Conservation (phyloP, 2,113 vertebrate species). For the Colius striatus region DNA sequence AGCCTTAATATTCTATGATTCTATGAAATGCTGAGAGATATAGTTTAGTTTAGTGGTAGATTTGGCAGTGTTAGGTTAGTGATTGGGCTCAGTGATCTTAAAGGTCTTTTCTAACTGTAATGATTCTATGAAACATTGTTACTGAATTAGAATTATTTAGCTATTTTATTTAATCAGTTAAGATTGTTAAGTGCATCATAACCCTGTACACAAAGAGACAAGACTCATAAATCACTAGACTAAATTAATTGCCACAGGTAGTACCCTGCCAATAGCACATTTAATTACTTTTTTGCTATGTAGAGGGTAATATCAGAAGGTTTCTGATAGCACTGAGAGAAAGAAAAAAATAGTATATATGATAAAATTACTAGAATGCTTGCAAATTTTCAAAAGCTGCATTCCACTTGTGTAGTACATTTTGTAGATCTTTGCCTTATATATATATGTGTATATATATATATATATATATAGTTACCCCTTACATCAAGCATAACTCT, state of each 20-base stretch:
- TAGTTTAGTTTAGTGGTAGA: too few species aligned
- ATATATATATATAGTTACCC: too few species aligned
- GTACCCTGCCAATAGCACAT: background rate
- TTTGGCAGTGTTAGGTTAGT: too few species aligned
- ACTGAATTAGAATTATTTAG: background rate
- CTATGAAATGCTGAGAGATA: too few species aligned
- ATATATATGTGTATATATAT: too few species aligned
- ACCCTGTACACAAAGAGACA: background rate
- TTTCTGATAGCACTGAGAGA: background rate
- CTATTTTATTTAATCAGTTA: constrained; percentile 4
- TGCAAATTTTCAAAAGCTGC: background rate
- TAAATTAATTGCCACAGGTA: constrained; percentile 28
- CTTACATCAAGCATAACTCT: background rate
- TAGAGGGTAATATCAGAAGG: background rate
- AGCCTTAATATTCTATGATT: too few species aligned
- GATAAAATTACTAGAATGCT: background rate
- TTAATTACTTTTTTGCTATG: background rate
- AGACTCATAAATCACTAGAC: constrained; percentile 29
- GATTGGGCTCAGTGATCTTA: too few species aligned
- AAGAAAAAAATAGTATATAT: background rate
- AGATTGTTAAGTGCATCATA: constrained; percentile 11
- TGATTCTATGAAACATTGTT: background rate
- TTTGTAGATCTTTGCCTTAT: background rate
- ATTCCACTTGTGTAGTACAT: background rate
- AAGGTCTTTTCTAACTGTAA: too few species aligned